These are phyloP conservation scores for Coracias cyanogaster DNA, from an alignment of 2,797 vertebrate species.

Conservation along the genomic window DNA sequence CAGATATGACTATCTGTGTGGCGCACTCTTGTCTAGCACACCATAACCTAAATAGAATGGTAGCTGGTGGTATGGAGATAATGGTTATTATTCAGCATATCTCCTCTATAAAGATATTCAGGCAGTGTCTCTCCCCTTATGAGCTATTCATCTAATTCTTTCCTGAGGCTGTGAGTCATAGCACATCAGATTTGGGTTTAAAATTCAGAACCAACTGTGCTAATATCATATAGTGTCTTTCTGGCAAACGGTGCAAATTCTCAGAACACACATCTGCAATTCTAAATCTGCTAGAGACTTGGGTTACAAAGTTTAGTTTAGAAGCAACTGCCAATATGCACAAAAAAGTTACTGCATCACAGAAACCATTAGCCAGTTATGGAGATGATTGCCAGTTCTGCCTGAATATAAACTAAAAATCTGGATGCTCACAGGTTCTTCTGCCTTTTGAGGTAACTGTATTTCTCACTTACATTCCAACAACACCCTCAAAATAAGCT, in stretches of 20 bases:
- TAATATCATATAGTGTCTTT: slow-evolving; percentile 72
- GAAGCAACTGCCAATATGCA: neutral
- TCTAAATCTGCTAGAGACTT: slow-evolving; percentile 43
- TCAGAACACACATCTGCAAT: slow-evolving; percentile 71
- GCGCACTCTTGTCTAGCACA: neutral
- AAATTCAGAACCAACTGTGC: slow-evolving; percentile 70
- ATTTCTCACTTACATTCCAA: neutral
- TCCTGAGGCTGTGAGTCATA: slow-evolving; percentile 68
- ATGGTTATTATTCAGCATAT: slow-evolving; percentile 67
- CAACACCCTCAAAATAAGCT: neutral
- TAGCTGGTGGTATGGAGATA: slow-evolving; percentile 42
- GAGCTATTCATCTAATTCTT: slow-evolving; percentile 70
- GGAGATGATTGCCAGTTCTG: neutral
- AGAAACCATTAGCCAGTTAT: neutral
- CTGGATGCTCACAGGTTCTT: neutral
- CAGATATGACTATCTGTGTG: slow-evolving; percentile 38
- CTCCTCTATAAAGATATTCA: slow-evolving; percentile 53
- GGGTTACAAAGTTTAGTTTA: slow-evolving; percentile 42
- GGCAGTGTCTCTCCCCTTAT: slow-evolving; percentile 40
- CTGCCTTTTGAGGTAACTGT: neutral
- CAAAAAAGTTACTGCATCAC: neutral
- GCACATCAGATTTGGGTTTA: slow-evolving; percentile 69
- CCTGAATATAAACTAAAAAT: neutral
- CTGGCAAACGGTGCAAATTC: slow-evolving; percentile 68
- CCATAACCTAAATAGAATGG: slow-evolving; percentile 22